Percentiles rank a stretch among this genome's conserved stretches.
phyloP scores from a whole-genome alignment of 1,140 invertebrate species.

The Leptinotarsa lineolata region DNA sequence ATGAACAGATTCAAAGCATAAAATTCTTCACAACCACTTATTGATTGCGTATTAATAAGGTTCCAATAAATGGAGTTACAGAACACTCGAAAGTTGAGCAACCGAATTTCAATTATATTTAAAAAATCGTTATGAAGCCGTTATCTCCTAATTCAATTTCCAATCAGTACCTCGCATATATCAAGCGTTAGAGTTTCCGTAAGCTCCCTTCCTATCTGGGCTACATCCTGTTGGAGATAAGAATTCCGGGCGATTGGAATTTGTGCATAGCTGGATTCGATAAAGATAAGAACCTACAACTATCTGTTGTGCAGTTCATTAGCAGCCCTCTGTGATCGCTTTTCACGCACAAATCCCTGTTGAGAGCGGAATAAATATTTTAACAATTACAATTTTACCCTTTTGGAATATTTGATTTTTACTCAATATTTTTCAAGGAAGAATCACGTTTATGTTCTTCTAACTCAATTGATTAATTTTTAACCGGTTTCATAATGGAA shows the following conservation, averaged over 20 bases:
- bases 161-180: not conserved
- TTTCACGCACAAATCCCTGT: slow-evolving; percentile 33
- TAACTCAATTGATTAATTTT: no score
- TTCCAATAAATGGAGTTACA: no score
- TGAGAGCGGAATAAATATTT: not conserved
- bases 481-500: no score
- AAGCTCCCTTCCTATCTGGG: slow-evolving; percentile 17
- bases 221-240: slow-evolving; percentile 26
- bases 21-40: no score
- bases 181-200: not conserved
- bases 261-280: slow-evolving; percentile 29
- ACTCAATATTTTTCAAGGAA: no score
- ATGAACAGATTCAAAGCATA: no score
- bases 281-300: slow-evolving; percentile 32
- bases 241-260: slow-evolving; percentile 26
- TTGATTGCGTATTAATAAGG: no score
- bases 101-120: no score
- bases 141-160: not conserved
- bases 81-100: no score
- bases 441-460: no score
- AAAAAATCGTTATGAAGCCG: not conserved
- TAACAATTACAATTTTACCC: not conserved
- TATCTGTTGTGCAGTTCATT: slow-evolving; percentile 34
- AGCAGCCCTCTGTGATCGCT: slow-evolving; percentile 30
- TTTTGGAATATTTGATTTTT: no score